Conservation (phyloP, 2,888 invertebrate species). For the Megalurothrips usitatus region DNA sequence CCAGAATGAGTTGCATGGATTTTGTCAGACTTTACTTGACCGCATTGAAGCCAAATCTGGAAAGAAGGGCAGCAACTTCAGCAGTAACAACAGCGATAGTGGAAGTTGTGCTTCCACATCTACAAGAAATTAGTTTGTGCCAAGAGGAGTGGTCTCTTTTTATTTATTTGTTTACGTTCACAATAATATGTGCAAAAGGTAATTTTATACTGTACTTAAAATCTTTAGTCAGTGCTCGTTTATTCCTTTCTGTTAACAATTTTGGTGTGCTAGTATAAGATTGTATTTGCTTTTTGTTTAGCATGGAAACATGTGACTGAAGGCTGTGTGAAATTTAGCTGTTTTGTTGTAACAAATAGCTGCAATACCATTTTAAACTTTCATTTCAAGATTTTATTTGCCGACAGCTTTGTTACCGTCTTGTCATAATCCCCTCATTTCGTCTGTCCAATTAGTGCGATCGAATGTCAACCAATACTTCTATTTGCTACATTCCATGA, state of each 20-base stretch:
- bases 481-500: too few relatives aligned
- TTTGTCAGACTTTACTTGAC: slow-evolving; percentile 49
- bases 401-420: too few relatives aligned
- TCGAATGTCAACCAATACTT: too few relatives aligned
- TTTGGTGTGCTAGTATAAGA: neutral
- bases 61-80: slow-evolving; percentile 41
- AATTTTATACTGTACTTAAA: neutral
- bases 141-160: neutral
- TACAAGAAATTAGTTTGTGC: slow-evolving; percentile 2
- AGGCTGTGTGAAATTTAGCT: neutral
- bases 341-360: neutral
- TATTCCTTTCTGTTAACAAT: neutral
- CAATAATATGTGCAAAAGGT: too few relatives aligned
- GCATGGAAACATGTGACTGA: slow-evolving; percentile 2
- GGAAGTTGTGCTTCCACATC: neutral
- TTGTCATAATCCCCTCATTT: too few relatives aligned
- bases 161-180: neutral
- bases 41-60: slow-evolving; percentile 50
- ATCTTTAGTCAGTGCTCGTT: too few relatives aligned
- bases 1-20: slow-evolving; percentile 49
- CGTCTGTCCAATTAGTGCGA: too few relatives aligned
- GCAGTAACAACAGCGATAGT: neutral
- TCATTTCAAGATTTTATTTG: too few relatives aligned
- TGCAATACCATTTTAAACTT: neutral
- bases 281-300: neutral